Evolutionary conservation across 2,797 vertebrate species (phyloP), one percentile per base, ranked within the genome.

Genomic region (Epinephelus malabaricus): DNA sequence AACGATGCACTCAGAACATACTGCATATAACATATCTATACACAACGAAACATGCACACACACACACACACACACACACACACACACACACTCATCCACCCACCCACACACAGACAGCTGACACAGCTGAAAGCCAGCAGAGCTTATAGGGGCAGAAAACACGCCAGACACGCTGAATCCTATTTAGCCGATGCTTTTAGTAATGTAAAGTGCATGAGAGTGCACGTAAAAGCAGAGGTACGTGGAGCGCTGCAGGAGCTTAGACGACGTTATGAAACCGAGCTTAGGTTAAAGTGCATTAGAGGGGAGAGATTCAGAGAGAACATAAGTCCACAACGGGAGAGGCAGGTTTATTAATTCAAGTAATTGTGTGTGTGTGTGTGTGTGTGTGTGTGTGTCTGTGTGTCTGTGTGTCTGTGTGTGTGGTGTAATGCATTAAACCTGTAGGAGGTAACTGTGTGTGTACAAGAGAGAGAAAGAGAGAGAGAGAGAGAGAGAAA

Each of bases 121-220:
- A 87, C 84, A 65, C 63, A 86, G 82, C 86, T 84, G 73, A 87
- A 85, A 90, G 78, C 86, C 78, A n/a, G 62, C 73, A 34, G 50
- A 83, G 78, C 88, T 87, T 79, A 83, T 58, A 83, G 79, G 21
- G 53, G 73, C 69, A 72, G 77, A 75, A 87, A 86, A 83, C 79
- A 73, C 30, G 15, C 1, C 64, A 61, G 69, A 83, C 77, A 78
- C 1, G 43, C 56, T 5, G 47, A 69, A 88, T 87, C 84, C 87
- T 83, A 82, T 85, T 89, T 79, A 84, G 76, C 47, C 51, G 4
- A 84, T 79, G 87, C 86, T 88, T 89, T 92, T 88, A 91, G 88
- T 69, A 79, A 86, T 72, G 78, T 78, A 80, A 81, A 88, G 87
- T 84, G 75, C 76, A 86, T 18, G 74, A 64, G 58, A 79, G 84